Base-by-base conservation (phyloP, 2,113 vertebrate species). In the Actinemys pallida region DNA sequence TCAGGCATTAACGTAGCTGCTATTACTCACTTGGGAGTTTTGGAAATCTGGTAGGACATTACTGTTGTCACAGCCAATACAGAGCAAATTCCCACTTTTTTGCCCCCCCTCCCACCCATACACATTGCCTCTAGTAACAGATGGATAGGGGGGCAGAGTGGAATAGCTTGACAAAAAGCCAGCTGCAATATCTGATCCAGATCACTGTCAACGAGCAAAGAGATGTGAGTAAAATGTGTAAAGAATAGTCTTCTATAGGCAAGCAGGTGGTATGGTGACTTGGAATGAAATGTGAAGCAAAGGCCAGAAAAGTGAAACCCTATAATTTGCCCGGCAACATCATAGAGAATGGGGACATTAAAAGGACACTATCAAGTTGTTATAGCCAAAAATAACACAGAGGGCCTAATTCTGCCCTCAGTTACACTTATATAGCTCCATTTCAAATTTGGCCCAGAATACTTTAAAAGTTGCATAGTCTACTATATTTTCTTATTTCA, bases 41-140 rank as follows among this genome's bases (percentile, higher is more conserved):
- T 89, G 54, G 87, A 95, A 96, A 78, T 35, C 62, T 72, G 31
- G 52, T 57, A 93, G 86, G 47, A 59, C 54, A 53, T 25, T 47
- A 53, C 53, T 53, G 54, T 84, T 49, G 54, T 91, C 83, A 85
- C 62, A 57, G 87, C 11, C 45, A 84, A 83, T 1, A 65, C 24
- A 92, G 35, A 92, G 10, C 39, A 94, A 94, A 47, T 69, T 90
- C 72, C 56, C 69, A 42, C 49, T 90, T 52, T 88, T 87, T 75
- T 19, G 49, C 81, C 62, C 42, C 16, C 52, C 83, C 42, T 16
- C 52, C 83, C 45, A 90, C 75, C 3, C 19, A 56, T 53, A 50
- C 56, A 35, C 27, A 62, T 5, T 29, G 85, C 57, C 81, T 42
- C 27, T 39, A 93, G 56, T 25, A 45, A 84, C 10, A 14, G 8